These are phyloP conservation scores for Trichacis sp. DNA, from an alignment of 2,888 invertebrate genomes.

Conservation along the genomic window DNA sequence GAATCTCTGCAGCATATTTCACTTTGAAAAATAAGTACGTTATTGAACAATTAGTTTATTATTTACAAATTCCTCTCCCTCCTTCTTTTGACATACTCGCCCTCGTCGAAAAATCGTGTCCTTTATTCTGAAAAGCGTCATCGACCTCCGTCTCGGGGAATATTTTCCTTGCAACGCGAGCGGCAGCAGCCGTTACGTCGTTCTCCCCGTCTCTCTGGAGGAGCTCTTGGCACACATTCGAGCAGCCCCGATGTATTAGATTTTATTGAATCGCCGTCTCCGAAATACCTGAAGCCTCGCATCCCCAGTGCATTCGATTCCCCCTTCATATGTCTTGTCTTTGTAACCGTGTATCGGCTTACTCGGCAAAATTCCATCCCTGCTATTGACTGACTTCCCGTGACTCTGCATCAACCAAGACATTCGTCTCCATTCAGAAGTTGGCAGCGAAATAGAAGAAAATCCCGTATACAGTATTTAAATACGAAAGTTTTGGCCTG, in stretches of 20 bases:
- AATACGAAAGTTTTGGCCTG: no score
- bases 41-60: no score
- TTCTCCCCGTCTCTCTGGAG: not conserved
- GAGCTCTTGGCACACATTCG: constrained; percentile 6
- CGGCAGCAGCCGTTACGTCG: constrained; percentile 2
- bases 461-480: no score
- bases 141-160: not conserved
- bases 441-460: no score
- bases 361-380: constrained; percentile 1
- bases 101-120: no score
- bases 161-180: not conserved
- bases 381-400: constrained; percentile 52
- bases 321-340: not conserved
- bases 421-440: no score
- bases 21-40: no score
- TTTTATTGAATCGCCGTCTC: constrained; percentile 9
- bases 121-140: no score
- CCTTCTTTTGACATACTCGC: no score
- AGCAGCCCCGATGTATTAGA: constrained; percentile 5
- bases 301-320: not conserved
- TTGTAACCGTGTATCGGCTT: constrained; percentile 2
- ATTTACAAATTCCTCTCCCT: no score
- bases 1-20: no score
- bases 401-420: no score
- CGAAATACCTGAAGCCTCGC: not conserved